These are phyloP conservation scores for Trachymyrmex septentrionalis DNA, from an alignment of 1,140 invertebrate genomes.

Conservation along the genomic window DNA sequence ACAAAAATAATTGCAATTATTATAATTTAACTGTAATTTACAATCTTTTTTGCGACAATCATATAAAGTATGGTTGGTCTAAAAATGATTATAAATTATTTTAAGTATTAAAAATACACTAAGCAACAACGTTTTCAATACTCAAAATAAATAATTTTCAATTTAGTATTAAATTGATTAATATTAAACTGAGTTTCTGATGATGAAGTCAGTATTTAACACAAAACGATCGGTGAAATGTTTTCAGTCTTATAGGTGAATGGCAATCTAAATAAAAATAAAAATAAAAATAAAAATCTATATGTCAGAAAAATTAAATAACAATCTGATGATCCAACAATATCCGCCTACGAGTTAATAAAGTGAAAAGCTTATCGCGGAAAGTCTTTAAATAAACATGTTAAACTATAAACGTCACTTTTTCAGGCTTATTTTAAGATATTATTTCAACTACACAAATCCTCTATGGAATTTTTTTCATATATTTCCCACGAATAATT, in stretches of 20 bases:
- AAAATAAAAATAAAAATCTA: slow-evolving; percentile 21
- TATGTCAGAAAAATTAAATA: slow-evolving; percentile 25
- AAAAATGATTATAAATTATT: no score
- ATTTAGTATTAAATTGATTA: no score
- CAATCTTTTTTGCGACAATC: no score
- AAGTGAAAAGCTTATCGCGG: background rate
- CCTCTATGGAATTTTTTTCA: background rate
- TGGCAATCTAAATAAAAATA: background rate
- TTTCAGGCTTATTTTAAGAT: background rate
- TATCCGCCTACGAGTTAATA: background rate
- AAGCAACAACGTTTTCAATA: no score
- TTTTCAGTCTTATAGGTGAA: background rate
- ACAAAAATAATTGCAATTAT: no score
- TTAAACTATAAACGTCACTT: slow-evolving; percentile 23
- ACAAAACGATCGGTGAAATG: background rate
- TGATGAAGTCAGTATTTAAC: background rate
- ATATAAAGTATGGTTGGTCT: no score
- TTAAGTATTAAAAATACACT: no score
- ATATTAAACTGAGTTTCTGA: background rate
- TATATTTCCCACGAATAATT: background rate
- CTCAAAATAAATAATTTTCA: no score
- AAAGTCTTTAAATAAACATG: slow-evolving; percentile 21
- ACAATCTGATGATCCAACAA: background rate
- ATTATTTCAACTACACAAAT: slow-evolving; percentile 4
- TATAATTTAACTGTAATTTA: no score